Evolutionary conservation across 1,140 invertebrate species (phyloP), one percentile per base, ranked within the genome.

Genomic region (Gonatopus flavifemur): DNA sequence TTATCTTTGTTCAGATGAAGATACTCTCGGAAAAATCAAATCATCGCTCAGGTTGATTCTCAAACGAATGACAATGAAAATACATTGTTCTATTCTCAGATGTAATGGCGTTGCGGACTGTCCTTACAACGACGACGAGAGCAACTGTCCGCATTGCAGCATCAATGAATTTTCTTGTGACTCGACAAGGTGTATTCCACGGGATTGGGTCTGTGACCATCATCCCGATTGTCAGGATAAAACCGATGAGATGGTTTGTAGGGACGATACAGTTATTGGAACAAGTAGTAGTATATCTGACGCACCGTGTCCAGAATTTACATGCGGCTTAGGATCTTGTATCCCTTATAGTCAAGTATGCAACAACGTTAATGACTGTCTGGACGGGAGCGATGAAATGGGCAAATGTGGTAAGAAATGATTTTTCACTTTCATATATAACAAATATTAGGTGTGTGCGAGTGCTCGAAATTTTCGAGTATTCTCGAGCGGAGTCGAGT

Each of bases 321-420:
- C 70, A 18, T 91, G 89, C 62, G 69, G 72, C 31, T 83, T 78
- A 54, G 83, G 84, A 1, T 78, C 82, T n/a, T 91, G 89, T 66
- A 73, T 92, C 21, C 79, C 84, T 10, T 80, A 80, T 13, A 81
- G 80, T n/a, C 64, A 84, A 13, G 58, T 87, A 1, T 94, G 91
- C 69, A 84, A 94, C 72, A 84, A 86, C 1, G 74, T 84, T 38
- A 81, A 87, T 64, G 86, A 94, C 68, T 94, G 91, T 69, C 81
- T 77, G 0, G 90, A 92, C 67, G 85, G 73, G 47, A 84, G 82
- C 30, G 89, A 91, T 62, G 86, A 88, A 74, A 70, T 66, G 25
- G 70, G 70, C n/a, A 65, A 67, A 44, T 87, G 85, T 67, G 72
- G 82, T 85, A 74, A 76, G 80, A 74, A 47, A 22, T n/a, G 21